phyloP scores from a whole-genome alignment of 2,888 invertebrate genomes.

The Tillus elongatus region DNA sequence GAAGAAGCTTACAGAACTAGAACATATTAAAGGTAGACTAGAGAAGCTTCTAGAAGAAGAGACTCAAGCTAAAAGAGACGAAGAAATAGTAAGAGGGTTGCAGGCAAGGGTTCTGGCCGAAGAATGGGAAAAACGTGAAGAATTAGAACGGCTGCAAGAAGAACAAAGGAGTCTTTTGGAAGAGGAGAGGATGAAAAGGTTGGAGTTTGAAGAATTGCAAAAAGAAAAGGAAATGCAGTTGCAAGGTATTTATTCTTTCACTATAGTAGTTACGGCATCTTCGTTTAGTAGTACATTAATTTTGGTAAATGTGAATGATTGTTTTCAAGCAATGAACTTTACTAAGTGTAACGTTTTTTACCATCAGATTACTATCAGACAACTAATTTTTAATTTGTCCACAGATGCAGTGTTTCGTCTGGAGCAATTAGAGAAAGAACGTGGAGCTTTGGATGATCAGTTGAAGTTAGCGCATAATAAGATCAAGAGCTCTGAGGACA shows the following conservation, averaged over 20 bases:
- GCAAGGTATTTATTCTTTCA: slow-evolving; percentile 52
- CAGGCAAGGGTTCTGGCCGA: slow-evolving; percentile 68
- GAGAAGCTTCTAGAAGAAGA: slow-evolving; percentile 70
- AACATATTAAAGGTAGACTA: slow-evolving; percentile 58
- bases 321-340: slow-evolving; percentile 13
- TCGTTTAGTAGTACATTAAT: slow-evolving; percentile 4
- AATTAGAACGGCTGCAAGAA: slow-evolving; percentile 68
- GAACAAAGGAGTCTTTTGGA: slow-evolving; percentile 65
- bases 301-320: slow-evolving; percentile 2
- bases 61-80: slow-evolving; percentile 74
- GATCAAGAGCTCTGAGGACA: slow-evolving; percentile 57
- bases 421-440: slow-evolving; percentile 61
- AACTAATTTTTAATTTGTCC: too few species aligned
- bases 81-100: slow-evolving; percentile 65
- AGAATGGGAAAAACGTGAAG: slow-evolving; percentile 77
- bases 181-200: slow-evolving; percentile 64
- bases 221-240: slow-evolving; percentile 61
- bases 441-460: slow-evolving; percentile 59
- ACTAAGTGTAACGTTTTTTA: slow-evolving; percentile 8
- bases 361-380: too few species aligned
- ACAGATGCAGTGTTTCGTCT: slow-evolving; percentile 65
- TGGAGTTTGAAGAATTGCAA: slow-evolving; percentile 64
- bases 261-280: background rate
- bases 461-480: slow-evolving; percentile 59
- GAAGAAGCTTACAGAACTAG: slow-evolving; percentile 62